Evolutionary conservation across 2,888 invertebrate genomes (phyloP).

Genomic region (Dryococelus australis): DNA sequence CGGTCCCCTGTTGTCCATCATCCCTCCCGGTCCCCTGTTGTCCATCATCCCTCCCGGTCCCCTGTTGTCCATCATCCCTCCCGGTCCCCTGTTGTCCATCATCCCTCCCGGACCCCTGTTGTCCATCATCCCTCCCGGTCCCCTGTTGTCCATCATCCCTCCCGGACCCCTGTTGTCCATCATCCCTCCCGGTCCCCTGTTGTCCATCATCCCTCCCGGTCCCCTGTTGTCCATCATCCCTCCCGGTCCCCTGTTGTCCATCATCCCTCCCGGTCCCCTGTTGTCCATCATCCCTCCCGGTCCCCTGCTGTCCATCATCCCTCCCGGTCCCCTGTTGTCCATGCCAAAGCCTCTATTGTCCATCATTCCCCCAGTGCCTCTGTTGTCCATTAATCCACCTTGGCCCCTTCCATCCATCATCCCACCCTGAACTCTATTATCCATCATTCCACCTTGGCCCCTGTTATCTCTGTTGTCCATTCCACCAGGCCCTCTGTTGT

Average conservation of each 20-base stretch:
- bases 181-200: neutral
- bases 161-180: neutral
- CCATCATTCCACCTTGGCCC: conserved; percentile 4
- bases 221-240: no score
- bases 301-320: neutral
- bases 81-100: neutral
- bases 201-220: neutral
- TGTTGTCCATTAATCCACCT: neutral
- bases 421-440: neutral
- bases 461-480: conserved; percentile 19
- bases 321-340: neutral
- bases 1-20: neutral
- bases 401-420: neutral
- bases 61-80: neutral
- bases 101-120: neutral
- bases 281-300: no score
- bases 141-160: neutral
- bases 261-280: no score
- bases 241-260: no score
- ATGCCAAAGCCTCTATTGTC: neutral
- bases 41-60: neutral
- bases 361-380: neutral
- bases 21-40: neutral
- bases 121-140: neutral
- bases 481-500: conserved; percentile 1